These are phyloP conservation scores for Pycnomerus fuliginosus DNA, from an alignment of 2,888 invertebrate species.

Conservation along the genomic window DNA sequence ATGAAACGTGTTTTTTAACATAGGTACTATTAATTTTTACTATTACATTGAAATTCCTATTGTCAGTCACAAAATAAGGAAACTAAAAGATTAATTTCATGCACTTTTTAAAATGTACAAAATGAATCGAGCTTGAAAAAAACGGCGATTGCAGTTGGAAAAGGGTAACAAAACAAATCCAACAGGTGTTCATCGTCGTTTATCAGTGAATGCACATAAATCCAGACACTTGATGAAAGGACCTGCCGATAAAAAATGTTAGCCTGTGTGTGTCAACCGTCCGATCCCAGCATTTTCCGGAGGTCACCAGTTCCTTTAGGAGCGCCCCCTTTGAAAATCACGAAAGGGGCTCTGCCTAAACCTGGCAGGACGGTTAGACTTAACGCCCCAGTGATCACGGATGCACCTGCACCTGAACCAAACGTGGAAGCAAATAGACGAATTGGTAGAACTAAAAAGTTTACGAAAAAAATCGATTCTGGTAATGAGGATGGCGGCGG, in stretches of 20 bases:
- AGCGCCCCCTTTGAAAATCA: slow-evolving; percentile 49
- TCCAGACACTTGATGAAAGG: slow-evolving; percentile 14
- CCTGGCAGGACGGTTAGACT: slow-evolving; percentile 39
- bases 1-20: too few species aligned
- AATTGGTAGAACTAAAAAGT: not conserved
- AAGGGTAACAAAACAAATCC: slow-evolving; percentile 16
- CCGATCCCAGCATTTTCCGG: slow-evolving; percentile 60
- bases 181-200: slow-evolving; percentile 21
- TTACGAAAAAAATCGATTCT: not conserved
- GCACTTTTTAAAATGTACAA: not conserved
- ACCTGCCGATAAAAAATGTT: slow-evolving; percentile 55
- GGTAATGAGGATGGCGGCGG: slow-evolving; percentile 16
- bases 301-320: slow-evolving; percentile 56
- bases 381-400: slow-evolving; percentile 35
- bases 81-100: too few species aligned
- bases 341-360: slow-evolving; percentile 39
- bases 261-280: slow-evolving; percentile 68
- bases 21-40: too few species aligned
- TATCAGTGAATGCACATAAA: slow-evolving; percentile 21
- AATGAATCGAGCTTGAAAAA: too few species aligned
- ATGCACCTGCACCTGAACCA: slow-evolving; percentile 40
- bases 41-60: too few species aligned
- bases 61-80: too few species aligned
- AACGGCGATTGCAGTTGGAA: slow-evolving; percentile 7
- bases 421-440: too few species aligned